Conservation (phyloP, 2,888 invertebrate species). For the Trissolcus brochymenae region DNA sequence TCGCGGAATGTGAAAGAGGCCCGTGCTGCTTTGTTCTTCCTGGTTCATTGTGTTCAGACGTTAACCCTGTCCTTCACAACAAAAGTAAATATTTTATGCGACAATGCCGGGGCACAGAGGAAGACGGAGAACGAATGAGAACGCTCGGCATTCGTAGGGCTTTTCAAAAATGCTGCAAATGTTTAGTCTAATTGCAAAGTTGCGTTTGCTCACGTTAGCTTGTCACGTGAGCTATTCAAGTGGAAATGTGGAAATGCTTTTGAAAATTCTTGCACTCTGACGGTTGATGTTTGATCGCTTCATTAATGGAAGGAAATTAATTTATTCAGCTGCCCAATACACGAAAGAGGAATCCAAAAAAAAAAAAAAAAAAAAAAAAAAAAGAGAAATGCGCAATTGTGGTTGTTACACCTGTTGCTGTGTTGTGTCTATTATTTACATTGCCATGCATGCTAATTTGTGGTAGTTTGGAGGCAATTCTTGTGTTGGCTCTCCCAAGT, state of each 20-base stretch:
- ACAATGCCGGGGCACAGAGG: constrained; percentile 2
- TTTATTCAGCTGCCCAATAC: background rate
- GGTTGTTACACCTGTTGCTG: constrained; percentile 24
- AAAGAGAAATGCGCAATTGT: no score
- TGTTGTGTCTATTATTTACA: constrained; percentile 1
- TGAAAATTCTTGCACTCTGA: background rate
- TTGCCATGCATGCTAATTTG: no score
- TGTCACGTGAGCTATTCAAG: background rate
- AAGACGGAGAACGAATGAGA: constrained; percentile 11
- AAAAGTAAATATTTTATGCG: constrained; percentile 52
- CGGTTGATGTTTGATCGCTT: constrained; percentile 12
- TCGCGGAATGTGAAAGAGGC: constrained; percentile 52
- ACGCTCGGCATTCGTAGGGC: constrained; percentile 8
- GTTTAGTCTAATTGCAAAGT: constrained; percentile 17
- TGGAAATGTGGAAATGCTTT: no score
- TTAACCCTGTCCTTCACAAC: constrained; percentile 46
- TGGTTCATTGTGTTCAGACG: constrained; percentile 58
- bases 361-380: constrained; percentile 5
- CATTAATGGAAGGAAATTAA: constrained; percentile 1
- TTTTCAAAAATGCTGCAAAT: constrained; percentile 22
- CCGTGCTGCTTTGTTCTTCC: constrained; percentile 50
- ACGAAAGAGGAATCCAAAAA: background rate
- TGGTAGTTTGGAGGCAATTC: background rate
- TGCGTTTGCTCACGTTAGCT: constrained; percentile 1
- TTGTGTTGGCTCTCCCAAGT: no score